These are phyloP conservation scores for Lysandra coridon DNA, from an alignment of 2,888 invertebrate species.

Conservation along the genomic window DNA sequence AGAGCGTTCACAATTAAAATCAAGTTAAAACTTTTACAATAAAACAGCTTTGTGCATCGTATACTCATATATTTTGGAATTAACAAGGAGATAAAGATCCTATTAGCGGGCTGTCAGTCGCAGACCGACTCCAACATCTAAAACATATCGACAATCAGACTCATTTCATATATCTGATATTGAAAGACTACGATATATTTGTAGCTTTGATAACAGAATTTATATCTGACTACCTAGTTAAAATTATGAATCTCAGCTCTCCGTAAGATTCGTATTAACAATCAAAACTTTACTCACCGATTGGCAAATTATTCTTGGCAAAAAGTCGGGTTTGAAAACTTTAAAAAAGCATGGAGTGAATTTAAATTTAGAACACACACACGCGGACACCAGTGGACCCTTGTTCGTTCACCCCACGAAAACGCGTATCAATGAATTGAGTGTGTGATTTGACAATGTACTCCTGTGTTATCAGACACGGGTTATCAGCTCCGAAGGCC, in stretches of 20 bases:
- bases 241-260: too few relatives aligned
- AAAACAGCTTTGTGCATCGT: not conserved
- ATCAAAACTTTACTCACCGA: not conserved
- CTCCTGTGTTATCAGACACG: conserved; percentile 37
- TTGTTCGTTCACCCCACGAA: conserved; percentile 28
- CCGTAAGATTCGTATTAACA: not conserved
- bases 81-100: conserved; percentile 19
- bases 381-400: not conserved
- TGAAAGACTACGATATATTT: not conserved
- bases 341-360: not conserved
- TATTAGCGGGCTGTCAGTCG: not conserved
- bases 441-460: conserved; percentile 30
- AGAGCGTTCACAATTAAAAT: not conserved
- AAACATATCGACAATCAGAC: conserved; percentile 6
- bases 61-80: not conserved
- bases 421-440: conserved; percentile 30
- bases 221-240: not conserved
- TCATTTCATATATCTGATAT: conserved; percentile 1
- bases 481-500: conserved; percentile 40
- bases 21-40: not conserved
- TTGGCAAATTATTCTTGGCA: not conserved
- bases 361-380: conserved; percentile 18
- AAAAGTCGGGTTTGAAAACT: not conserved
- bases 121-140: conserved; percentile 9
- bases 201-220: not conserved